Percentiles rank a stretch among this genome's conserved stretches.
Evolutionary conservation across 2,888 invertebrate genomes (phyloP).

Genomic region (Drosophila melanosoma): DNA sequence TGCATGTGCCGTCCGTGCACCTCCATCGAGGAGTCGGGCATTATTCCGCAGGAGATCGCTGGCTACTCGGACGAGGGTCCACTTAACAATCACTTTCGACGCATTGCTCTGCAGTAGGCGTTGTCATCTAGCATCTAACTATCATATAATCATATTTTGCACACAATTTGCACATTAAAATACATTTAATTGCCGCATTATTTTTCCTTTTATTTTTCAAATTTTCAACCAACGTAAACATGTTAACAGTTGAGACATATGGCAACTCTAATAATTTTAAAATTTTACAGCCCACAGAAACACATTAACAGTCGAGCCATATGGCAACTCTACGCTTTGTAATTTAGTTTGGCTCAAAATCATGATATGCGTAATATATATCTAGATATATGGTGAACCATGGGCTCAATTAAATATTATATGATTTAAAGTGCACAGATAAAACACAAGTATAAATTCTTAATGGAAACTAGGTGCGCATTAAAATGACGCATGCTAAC

Average conservation of each 20-base stretch:
- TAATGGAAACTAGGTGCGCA: neutral
- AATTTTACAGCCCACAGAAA: neutral
- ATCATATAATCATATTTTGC: constrained; percentile 26
- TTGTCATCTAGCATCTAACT: neutral
- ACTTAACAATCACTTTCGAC: constrained; percentile 91
- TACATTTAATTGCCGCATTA: constrained; percentile 54
- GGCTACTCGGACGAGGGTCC: constrained; percentile 93
- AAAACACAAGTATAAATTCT: neutral
- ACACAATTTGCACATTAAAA: constrained; percentile 50
- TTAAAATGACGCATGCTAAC: neutral
- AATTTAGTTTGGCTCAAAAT: neutral
- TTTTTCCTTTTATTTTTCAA: constrained; percentile 2
- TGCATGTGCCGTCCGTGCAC: constrained; percentile 98
- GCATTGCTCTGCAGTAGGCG: constrained; percentile 87
- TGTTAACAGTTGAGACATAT: neutral
- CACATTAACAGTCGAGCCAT: neutral
- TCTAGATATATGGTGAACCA: neutral
- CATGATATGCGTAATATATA: neutral
- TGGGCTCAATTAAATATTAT: neutral
- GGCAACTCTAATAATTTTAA: constrained; percentile 5
- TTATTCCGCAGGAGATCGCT: constrained; percentile 95
- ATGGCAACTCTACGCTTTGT: neutral
- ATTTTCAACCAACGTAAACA: neutral
- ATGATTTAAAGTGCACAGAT: neutral
- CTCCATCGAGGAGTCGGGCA: constrained; percentile 93